Conservation (phyloP, 2,797 vertebrate species). For the Hoplostethus mediterraneus region DNA sequence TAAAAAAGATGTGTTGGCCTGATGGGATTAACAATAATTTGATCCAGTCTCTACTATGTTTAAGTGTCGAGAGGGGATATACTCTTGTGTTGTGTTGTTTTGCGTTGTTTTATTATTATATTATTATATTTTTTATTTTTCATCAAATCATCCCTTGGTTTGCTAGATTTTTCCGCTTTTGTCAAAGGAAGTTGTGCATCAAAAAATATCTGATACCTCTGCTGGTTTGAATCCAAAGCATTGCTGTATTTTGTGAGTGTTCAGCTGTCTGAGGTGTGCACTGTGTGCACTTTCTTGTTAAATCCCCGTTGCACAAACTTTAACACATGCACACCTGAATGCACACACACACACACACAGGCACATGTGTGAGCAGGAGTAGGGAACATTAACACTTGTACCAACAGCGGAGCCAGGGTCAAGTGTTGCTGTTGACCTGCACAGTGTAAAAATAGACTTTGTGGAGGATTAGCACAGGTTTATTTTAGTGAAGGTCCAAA, state of each 20-base stretch:
- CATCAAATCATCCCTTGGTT: not conserved
- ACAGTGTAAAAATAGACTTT: conserved; percentile 49
- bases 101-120: not conserved
- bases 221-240: conserved; percentile 19
- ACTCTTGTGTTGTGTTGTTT: too few species aligned
- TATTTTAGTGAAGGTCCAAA: conserved; percentile 48
- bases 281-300: not conserved
- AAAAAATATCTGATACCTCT: not conserved
- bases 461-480: conserved; percentile 38
- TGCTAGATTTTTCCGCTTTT: not conserved
- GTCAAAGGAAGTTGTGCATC: not conserved
- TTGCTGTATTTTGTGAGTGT: conserved; percentile 10
- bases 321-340: not conserved
- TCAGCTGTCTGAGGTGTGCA: conserved; percentile 15
- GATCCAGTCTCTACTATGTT: too few species aligned
- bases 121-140: not conserved
- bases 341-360: not conserved
- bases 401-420: conserved; percentile 43
- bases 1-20: conserved; percentile 1
- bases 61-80: too few species aligned
- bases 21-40: not conserved
- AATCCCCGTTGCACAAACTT: conserved; percentile 20
- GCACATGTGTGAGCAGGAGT: conserved; percentile 5
- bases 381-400: not conserved
- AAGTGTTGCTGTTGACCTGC: conserved; percentile 51